Base-by-base conservation (phyloP, 2,797 vertebrate genomes). In the Avahi laniger region DNA sequence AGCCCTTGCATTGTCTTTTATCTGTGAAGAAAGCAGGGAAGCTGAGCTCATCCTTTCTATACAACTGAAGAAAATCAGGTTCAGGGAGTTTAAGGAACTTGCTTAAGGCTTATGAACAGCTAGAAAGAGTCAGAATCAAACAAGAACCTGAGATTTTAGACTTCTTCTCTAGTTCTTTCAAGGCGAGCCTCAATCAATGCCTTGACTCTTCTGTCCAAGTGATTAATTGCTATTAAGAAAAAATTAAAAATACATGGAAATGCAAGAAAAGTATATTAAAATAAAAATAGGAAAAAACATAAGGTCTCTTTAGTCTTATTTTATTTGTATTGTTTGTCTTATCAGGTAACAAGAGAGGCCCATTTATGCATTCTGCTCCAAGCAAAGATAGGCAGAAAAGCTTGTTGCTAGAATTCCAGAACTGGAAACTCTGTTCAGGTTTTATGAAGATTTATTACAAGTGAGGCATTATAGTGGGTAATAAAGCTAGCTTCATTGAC, bases 371-470 rank as follows among this genome's bases (percentile, higher is more conserved):
- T 65, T 84, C 38, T 38, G 13, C 30, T 93, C n/a, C 5, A 48
- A 83, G 82, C 12, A 73, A 94, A 92, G 61, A 65, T 59, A 79
- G 73, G 48, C 26, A 70, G 65, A 73, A 76, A 83, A 93, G 20
- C 28, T n/a, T 54, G 26, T 59, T 10, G 15, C 80, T 82, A 46
- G 78, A 57, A 88, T 96, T 94, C 91, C 46, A 97, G 93, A 94
- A 46, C 59, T 81, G 30, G 57, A 50, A 8, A 46, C 82, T 83
- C 54, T 96, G 93, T 90, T 33, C 41, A 59, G 83, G 72, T 95
- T 90, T 83, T 82, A 94, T 70, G 84, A 94, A 98, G 97, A 98
- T 97, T 97, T 96, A 97, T 98, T 98, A 95, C 92, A 96, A 98
- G 91, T n/a, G 11, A 87, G 54, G 50, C 70, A 81, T 96, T 98